These are phyloP conservation scores for Catostomus latipinnis DNA, from an alignment of 2,797 vertebrate genomes.

Conservation along the genomic window DNA sequence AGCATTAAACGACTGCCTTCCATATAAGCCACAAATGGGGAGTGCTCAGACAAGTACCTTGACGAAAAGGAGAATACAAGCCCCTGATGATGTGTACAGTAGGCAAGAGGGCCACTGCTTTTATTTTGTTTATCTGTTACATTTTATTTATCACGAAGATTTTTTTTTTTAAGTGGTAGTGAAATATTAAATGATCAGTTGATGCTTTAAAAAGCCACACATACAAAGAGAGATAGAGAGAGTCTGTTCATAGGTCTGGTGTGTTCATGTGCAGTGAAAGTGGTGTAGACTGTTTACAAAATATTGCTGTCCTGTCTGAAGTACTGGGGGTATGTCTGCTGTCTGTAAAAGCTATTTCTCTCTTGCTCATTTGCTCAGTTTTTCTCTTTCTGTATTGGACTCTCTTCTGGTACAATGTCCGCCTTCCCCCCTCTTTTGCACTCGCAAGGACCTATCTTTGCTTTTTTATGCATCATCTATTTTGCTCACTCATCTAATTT, in stretches of 20 bases:
- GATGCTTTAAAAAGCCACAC: no score
- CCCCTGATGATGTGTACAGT: no score
- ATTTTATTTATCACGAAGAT: no score
- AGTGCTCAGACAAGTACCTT: no score
- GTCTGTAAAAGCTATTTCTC: background rate
- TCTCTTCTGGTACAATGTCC: background rate
- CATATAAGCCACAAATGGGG: no score
- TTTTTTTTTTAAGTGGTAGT: no score
- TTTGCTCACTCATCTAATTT: conserved; percentile 33
- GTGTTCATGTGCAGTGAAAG: background rate
- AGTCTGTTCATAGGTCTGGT: background rate
- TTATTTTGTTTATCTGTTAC: no score
- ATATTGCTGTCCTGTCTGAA: background rate
- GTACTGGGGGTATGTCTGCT: background rate
- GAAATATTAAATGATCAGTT: no score
- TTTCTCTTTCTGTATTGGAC: conserved; percentile 17
- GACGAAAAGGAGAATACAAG: no score
- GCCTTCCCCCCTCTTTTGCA: background rate
- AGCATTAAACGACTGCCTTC: no score
- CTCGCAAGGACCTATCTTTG: conserved; percentile 12
- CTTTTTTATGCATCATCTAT: conserved; percentile 35
- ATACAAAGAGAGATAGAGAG: no score
- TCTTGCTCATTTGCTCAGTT: conserved; percentile 2
- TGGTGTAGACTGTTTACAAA: conserved; percentile 2
- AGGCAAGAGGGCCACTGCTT: no score